A percentile compares a stretch with the other conserved stretches of the same genome.
Evolutionary conservation across 2,888 invertebrate species (phyloP).

Genomic region (Leptothorax acervorum): DNA sequence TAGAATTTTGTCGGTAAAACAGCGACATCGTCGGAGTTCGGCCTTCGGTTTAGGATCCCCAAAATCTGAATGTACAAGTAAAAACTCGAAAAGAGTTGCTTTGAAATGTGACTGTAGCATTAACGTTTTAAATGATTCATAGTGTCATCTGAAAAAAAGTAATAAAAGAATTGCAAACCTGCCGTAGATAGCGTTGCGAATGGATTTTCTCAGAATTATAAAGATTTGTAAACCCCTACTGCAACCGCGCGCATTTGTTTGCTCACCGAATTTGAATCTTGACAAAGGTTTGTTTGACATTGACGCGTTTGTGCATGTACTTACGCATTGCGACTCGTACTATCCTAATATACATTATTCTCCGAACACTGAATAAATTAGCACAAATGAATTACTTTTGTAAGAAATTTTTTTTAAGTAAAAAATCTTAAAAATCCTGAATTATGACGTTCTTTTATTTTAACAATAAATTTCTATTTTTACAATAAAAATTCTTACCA

Average conservation of each 20-base stretch:
- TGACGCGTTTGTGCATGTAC: background rate
- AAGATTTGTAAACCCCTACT: background rate
- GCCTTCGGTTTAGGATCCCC: too few species aligned
- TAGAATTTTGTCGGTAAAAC: too few species aligned
- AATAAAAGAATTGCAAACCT: background rate
- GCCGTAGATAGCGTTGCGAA: background rate
- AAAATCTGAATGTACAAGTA: background rate
- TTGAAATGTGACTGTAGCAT: conserved; percentile 28
- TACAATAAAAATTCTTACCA: too few species aligned
- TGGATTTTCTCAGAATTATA: background rate
- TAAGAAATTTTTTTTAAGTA: background rate
- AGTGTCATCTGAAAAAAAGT: background rate
- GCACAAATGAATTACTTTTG: background rate
- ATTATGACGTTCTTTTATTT: background rate
- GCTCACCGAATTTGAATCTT: background rate
- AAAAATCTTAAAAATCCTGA: background rate
- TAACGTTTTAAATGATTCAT: conserved; percentile 37
- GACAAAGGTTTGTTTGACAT: conserved; percentile 1
- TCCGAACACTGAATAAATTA: background rate
- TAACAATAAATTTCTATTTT: background rate
- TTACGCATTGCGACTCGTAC: background rate
- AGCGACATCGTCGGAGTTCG: too few species aligned
- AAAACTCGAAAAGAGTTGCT: background rate
- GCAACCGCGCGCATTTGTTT: background rate
- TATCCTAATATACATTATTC: background rate